Percentiles rank a stretch among this genome's conserved stretches.
Evolutionary conservation across 2,888 invertebrate genomes (phyloP).

Genomic region (Argyresthia albistria): DNA sequence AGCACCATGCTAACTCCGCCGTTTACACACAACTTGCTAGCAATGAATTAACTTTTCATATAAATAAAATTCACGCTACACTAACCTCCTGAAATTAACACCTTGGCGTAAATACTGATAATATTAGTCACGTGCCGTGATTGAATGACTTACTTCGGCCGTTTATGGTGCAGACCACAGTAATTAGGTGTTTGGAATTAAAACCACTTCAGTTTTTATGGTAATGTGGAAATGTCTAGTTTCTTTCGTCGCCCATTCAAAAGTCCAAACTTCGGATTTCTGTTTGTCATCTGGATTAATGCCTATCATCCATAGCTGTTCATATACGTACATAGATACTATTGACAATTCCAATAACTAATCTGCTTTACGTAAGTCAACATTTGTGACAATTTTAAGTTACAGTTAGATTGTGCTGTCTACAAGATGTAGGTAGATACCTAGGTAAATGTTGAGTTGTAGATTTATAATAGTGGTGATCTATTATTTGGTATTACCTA

Average conservation of each 20-base stretch:
- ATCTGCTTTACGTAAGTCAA: not conserved
- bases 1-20: slow-evolving; percentile 63
- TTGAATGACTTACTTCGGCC: slow-evolving; percentile 18
- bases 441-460: no score
- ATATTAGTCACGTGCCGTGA: slow-evolving; percentile 47
- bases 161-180: no score
- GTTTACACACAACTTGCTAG: slow-evolving; percentile 69
- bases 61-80: slow-evolving; percentile 72
- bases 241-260: slow-evolving; percentile 8
- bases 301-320: slow-evolving; percentile 11
- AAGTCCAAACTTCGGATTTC: slow-evolving; percentile 9
- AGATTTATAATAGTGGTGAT: no score
- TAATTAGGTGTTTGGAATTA: no score
- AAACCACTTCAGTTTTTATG: slow-evolving; percentile 24
- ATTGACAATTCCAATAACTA: slow-evolving; percentile 10
- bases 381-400: not conserved
- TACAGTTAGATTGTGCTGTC: not conserved
- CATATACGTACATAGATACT: not conserved
- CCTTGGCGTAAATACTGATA: slow-evolving; percentile 59
- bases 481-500: not conserved
- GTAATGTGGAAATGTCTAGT: slow-evolving; percentile 25
- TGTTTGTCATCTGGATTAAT: slow-evolving; percentile 15
- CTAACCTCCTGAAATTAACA: slow-evolving; percentile 72
- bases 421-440: no score
- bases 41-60: slow-evolving; percentile 72